phyloP scores from a whole-genome alignment of 2,888 invertebrate species.

The Criorhina ranunculi region DNA sequence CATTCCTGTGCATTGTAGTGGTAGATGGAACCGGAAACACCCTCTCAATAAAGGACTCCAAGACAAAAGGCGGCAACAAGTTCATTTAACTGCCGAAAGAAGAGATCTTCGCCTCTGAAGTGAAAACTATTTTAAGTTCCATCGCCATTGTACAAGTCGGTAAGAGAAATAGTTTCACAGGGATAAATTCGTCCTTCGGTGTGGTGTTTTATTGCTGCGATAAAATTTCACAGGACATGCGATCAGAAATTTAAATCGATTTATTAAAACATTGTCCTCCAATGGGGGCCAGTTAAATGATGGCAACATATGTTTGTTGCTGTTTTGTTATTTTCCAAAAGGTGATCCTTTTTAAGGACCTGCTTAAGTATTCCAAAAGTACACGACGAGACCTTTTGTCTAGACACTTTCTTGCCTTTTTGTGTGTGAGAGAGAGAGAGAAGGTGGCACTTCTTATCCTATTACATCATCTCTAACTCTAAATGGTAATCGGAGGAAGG shows the following conservation, averaged over 20 bases:
- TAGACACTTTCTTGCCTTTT: constrained; percentile 48
- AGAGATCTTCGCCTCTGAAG: constrained; percentile 39
- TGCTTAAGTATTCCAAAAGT: constrained; percentile 71
- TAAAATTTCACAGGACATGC: constrained; percentile 79
- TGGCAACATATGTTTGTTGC: constrained; percentile 69
- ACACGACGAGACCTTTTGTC: constrained; percentile 58
- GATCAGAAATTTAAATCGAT: constrained; percentile 83
- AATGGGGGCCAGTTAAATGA: constrained; percentile 3
- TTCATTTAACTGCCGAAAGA: constrained; percentile 68
- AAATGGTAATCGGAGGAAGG: constrained; percentile 68
- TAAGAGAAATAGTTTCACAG: constrained; percentile 49
- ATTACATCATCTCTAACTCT: constrained; percentile 70
- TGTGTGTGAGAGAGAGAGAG: background rate
- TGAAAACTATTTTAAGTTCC: constrained; percentile 68
- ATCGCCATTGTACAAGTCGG: background rate
- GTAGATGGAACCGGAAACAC: constrained; percentile 6
- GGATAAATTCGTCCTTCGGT: constrained; percentile 40
- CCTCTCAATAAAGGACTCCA: constrained; percentile 18
- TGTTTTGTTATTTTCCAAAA: constrained; percentile 21
- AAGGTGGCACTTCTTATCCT: constrained; percentile 63
- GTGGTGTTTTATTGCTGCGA: constrained; percentile 51
- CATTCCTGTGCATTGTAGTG: constrained; percentile 78
- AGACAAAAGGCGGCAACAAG: constrained; percentile 75
- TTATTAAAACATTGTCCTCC: constrained; percentile 80
- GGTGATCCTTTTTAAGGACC: constrained; percentile 64